A percentile compares a stretch with the other conserved stretches of the same genome.
These are phyloP conservation scores for Cheiracanthium punctorium DNA, from an alignment of 2,888 invertebrate species.

Conservation along the genomic window DNA sequence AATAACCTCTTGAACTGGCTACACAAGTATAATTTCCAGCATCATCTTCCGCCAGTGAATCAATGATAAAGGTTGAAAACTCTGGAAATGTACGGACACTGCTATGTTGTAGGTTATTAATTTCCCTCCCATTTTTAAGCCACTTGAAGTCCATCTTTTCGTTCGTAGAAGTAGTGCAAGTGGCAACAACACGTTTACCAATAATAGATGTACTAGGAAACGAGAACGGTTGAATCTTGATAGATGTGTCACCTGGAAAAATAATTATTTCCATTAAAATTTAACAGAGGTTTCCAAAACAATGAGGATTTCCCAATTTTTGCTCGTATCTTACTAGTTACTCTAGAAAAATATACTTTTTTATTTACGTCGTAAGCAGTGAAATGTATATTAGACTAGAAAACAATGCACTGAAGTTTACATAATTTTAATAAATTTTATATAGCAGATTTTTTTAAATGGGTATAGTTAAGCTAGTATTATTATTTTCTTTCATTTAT, in stretches of 20 bases:
- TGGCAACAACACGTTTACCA: conserved; percentile 37
- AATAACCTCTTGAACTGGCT: conserved; percentile 42
- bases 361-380: too few relatives aligned
- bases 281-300: too few relatives aligned
- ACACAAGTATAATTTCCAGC: conserved; percentile 65
- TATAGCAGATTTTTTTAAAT: too few relatives aligned
- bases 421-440: too few relatives aligned
- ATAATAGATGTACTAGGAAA: conserved; percentile 35
- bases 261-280: too few relatives aligned
- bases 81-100: conserved; percentile 43
- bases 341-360: too few relatives aligned
- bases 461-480: too few relatives aligned
- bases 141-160: conserved; percentile 59
- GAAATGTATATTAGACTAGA: too few relatives aligned
- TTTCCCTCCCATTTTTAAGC: conserved; percentile 50
- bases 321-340: too few relatives aligned
- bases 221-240: conserved; percentile 50
- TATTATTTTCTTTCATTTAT: too few relatives aligned
- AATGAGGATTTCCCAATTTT: too few relatives aligned
- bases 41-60: conserved; percentile 47
- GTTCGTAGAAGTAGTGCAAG: conserved; percentile 27
- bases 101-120: conserved; percentile 9
- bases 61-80: conserved; percentile 41
- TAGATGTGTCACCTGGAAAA: conserved; percentile 20
- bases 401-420: too few relatives aligned